Percentiles rank a stretch among this genome's conserved stretches.
These are phyloP conservation scores for Paraescarpia echinospica DNA, from an alignment of 1,140 invertebrate species.

Conservation along the genomic window DNA sequence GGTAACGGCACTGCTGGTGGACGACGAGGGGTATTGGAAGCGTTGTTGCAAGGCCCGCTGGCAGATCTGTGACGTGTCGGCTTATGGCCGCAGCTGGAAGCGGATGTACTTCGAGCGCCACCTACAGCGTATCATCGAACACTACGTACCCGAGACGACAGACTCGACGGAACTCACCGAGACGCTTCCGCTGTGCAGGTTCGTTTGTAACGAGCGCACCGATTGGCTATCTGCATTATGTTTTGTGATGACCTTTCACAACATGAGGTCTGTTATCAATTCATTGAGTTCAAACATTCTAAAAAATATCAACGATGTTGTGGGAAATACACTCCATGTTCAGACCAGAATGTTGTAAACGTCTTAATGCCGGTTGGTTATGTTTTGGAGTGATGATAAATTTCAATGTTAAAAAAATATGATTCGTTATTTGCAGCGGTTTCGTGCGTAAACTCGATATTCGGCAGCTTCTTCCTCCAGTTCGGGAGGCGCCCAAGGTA, in stretches of 20 bases:
- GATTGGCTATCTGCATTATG: neutral
- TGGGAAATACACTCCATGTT: too few species aligned
- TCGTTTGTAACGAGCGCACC: conserved; percentile 8
- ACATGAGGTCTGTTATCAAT: too few species aligned
- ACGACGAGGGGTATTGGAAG: conserved; percentile 58
- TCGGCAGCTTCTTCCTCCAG: conserved; percentile 57
- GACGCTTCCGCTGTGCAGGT: conserved; percentile 34
- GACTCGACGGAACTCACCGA: conserved; percentile 51
- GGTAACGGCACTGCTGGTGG: conserved; percentile 49
- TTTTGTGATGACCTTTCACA: too few species aligned
- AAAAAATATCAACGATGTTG: too few species aligned
- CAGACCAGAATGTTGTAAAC: neutral
- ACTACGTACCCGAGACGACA: conserved; percentile 56
- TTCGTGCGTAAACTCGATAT: conserved; percentile 43
- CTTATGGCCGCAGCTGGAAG: conserved; percentile 55
- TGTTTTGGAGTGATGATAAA: too few species aligned
- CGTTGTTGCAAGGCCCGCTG: conserved; percentile 55
- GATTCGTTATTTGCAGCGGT: neutral
- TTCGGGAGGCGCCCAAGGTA: conserved; percentile 48
- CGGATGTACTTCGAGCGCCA: conserved; percentile 59
- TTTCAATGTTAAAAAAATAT: too few species aligned
- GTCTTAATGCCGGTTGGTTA: neutral
- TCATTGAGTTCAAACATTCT: too few species aligned
- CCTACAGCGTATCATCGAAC: conserved; percentile 56
- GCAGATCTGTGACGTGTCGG: conserved; percentile 55